A percentile compares a stretch with the other conserved stretches of the same genome.
Evolutionary conservation across 2,888 invertebrate genomes (phyloP).

Genomic region (Lepidonotus clava): DNA sequence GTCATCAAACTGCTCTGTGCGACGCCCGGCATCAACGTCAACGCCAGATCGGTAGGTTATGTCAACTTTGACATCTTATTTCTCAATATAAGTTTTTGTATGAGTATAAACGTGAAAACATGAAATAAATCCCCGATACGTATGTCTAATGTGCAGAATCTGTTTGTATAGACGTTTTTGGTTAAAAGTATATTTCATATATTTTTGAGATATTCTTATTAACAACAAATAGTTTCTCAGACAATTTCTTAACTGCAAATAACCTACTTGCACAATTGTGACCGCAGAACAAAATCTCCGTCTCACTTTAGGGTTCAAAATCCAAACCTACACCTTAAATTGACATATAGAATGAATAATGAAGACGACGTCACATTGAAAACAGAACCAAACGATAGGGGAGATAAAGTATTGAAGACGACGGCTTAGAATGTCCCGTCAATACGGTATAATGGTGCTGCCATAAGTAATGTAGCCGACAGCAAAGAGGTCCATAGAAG

Average conservation of each 20-base stretch:
- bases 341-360: too few relatives aligned
- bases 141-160: too few relatives aligned
- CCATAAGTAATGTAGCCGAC: too few relatives aligned
- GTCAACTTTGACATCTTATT: not conserved
- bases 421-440: too few relatives aligned
- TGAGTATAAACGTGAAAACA: not conserved
- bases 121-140: too few relatives aligned
- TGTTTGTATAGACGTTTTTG: not conserved
- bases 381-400: too few relatives aligned
- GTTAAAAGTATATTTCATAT: not conserved
- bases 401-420: too few relatives aligned
- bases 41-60: constrained; percentile 90
- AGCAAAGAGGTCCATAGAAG: too few relatives aligned
- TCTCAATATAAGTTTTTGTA: not conserved
- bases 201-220: not conserved
- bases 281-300: not conserved
- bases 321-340: too few relatives aligned
- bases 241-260: too few relatives aligned
- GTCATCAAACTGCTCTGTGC: constrained; percentile 95
- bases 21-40: constrained; percentile 91
- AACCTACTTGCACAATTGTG: not conserved
- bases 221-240: not conserved
- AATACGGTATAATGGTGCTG: too few relatives aligned
- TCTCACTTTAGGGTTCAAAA: not conserved
- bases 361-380: too few relatives aligned